phyloP scores from a whole-genome alignment of 2,888 invertebrate genomes.

The Sesia bembeciformis region DNA sequence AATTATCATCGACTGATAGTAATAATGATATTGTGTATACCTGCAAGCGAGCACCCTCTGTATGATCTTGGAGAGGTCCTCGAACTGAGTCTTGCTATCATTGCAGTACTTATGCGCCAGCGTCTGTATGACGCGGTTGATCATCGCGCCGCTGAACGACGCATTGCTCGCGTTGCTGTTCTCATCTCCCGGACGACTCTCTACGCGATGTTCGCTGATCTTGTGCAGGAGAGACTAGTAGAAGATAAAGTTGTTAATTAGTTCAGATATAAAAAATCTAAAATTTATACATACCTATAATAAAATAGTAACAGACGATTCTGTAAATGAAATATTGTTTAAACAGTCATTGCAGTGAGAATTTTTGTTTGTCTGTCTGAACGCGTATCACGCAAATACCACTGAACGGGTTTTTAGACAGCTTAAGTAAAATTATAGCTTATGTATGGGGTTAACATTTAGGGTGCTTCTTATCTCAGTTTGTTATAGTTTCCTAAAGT shows the following conservation, averaged over 20 bases:
- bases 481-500: too few relatives aligned
- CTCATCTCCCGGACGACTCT: constrained; percentile 75
- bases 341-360: too few relatives aligned
- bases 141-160: constrained; percentile 77
- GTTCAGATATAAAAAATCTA: background rate
- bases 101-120: constrained; percentile 96
- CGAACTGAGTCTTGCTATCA: constrained; percentile 95
- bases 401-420: too few relatives aligned
- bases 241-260: background rate
- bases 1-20: too few relatives aligned
- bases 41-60: constrained; percentile 93
- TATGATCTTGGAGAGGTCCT: constrained; percentile 92
- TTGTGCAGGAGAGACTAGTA: constrained; percentile 83
- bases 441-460: too few relatives aligned
- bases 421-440: too few relatives aligned
- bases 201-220: constrained; percentile 89
- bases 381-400: too few relatives aligned
- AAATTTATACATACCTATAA: background rate
- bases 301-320: background rate
- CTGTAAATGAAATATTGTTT: too few relatives aligned
- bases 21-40: constrained; percentile 22
- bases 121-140: constrained; percentile 94
- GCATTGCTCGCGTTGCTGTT: constrained; percentile 64
- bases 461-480: too few relatives aligned
- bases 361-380: too few relatives aligned